Conservation (phyloP, 2,797 vertebrate species). For the Lithobates sylvaticus region DNA sequence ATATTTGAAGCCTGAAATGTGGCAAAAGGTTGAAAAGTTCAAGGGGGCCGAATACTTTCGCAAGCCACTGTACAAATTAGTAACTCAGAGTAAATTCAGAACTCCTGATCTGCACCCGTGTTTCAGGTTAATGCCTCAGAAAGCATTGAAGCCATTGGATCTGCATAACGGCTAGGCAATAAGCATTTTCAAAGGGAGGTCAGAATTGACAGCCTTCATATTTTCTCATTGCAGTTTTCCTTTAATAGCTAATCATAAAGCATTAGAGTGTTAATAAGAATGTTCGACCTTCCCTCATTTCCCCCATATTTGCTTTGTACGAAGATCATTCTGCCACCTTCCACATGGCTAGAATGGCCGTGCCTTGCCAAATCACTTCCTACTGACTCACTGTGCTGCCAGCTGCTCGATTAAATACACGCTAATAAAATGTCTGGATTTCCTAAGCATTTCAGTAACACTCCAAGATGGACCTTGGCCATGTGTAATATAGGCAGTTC, state of each 20-base stretch:
- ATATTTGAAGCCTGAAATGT: no score
- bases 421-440: constrained; percentile 11
- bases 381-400: constrained; percentile 22
- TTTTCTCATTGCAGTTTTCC: background rate
- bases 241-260: background rate
- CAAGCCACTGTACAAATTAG: no score
- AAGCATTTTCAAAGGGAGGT: background rate
- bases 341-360: background rate
- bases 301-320: background rate
- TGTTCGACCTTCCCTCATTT: background rate
- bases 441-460: constrained; percentile 4
- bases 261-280: background rate
- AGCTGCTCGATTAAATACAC: background rate
- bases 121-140: background rate
- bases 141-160: background rate
- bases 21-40: no score
- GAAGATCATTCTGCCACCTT: no score
- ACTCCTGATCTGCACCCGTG: background rate
- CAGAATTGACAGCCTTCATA: background rate
- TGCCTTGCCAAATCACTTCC: background rate
- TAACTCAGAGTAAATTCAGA: background rate
- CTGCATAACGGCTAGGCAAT: background rate
- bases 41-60: no score
- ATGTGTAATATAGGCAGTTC: background rate
- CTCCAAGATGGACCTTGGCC: constrained; percentile 1